These are phyloP conservation scores for Procapra przewalskii DNA, from an alignment of 2,113 vertebrate genomes.

Conservation along the genomic window DNA sequence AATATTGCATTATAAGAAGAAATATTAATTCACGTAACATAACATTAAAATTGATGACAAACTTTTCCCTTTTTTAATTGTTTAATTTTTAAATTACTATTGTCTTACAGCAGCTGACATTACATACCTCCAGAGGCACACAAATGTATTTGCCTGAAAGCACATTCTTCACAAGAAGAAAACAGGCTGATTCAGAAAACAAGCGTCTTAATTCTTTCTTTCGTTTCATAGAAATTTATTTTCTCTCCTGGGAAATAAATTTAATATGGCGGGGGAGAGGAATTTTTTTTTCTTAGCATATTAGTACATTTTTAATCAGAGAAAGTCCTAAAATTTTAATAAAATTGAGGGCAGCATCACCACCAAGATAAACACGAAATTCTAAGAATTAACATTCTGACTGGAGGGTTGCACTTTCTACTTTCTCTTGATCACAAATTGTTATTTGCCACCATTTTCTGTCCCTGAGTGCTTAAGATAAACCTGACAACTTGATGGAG, in stretches of 20 bases:
- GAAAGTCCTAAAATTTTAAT: conserved; percentile 55
- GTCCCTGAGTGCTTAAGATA: conserved; percentile 58
- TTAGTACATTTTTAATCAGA: conserved; percentile 68
- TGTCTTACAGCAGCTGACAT: conserved; percentile 75
- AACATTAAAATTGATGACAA: conserved; percentile 78
- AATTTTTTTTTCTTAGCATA: conserved; percentile 67
- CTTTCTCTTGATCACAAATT: conserved; percentile 46
- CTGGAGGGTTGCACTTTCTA: conserved; percentile 36
- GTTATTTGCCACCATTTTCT: conserved; percentile 45
- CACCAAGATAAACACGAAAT: conserved; percentile 26
- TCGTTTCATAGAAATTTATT: conserved; percentile 78
- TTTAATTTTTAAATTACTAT: conserved; percentile 79
- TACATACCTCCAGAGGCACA: conserved; percentile 71
- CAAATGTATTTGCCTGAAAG: conserved; percentile 79
- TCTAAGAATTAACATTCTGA: conserved; percentile 55
- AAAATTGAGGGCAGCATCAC: conserved; percentile 42
- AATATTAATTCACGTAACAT: conserved; percentile 76
- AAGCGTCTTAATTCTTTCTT: conserved; percentile 75
- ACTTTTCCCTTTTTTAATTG: conserved; percentile 78
- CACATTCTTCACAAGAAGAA: conserved; percentile 77
- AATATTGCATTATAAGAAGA: conserved; percentile 72
- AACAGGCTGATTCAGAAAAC: conserved; percentile 65
- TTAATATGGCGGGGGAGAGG: conserved; percentile 64
- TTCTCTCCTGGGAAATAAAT: conserved; percentile 81
- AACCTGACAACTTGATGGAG: conserved; percentile 54